These are phyloP conservation scores for Ceratothoa steindachneri DNA, from an alignment of 2,888 invertebrate species.

Conservation along the genomic window DNA sequence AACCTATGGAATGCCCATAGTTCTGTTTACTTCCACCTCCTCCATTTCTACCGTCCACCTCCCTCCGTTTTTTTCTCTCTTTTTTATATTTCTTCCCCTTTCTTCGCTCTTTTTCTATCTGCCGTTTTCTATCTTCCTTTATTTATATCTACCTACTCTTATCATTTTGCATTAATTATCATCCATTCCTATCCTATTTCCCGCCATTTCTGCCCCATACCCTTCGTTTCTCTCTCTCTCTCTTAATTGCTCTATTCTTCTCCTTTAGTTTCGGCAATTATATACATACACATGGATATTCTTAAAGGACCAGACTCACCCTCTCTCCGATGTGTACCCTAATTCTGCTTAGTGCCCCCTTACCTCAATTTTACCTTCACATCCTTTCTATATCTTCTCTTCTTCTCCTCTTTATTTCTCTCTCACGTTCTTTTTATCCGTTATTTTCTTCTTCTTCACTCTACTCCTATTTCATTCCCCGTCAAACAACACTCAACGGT, in stretches of 20 bases:
- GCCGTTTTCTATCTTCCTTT: too few species aligned
- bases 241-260: not conserved
- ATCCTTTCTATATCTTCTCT: not conserved
- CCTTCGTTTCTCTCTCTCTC: not conserved
- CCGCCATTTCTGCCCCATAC: too few species aligned
- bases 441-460: not conserved
- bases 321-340: too few species aligned
- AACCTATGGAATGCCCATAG: not conserved
- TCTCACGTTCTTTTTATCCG: not conserved
- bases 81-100: not conserved
- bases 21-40: too few species aligned
- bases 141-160: too few species aligned
- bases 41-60: not conserved
- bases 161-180: too few species aligned
- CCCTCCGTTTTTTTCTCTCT: not conserved
- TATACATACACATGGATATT: constrained; percentile 2
- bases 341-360: too few species aligned
- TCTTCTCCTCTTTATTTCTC: not conserved
- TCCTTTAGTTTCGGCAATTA: not conserved
- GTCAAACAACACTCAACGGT: not conserved
- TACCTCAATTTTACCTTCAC: not conserved
- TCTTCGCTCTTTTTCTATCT: too few species aligned
- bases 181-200: too few species aligned
- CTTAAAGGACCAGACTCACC: too few species aligned
- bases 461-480: not conserved